Evolutionary conservation across 2,888 invertebrate genomes (phyloP), one percentile per base, ranked within the genome.

Genomic region (Xestia sexstrigata): DNA sequence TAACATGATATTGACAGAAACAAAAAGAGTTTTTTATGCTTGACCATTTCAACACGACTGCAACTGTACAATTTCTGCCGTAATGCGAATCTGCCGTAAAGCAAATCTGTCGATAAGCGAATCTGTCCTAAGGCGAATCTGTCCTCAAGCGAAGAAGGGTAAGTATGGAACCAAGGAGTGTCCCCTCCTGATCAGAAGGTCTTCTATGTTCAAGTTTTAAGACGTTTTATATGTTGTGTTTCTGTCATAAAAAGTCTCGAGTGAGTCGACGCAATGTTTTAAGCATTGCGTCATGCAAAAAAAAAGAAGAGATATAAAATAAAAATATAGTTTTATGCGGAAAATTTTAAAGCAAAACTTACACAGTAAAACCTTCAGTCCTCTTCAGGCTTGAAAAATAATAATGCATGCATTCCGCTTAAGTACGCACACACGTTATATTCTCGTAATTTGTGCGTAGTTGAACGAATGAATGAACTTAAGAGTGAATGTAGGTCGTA

Each of bases 401-500:
- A 81, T 70, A 87, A 83, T 78, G 79, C 81, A 82, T 82, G 80
- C 82, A 88, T 83, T 84, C 69, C 74, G 76, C 79, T 84, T 67
- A 80, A 86, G 81, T 76, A 84, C 74, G 58, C 85, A 76, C 68
- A 82, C 79, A 79, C 76, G 78, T 81, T 80, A 78, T 77, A 75
- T 84, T 65, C 67, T 63, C 65, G 66, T 82, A 81, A 84, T 78
- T 86, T 84, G 81, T 86, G 87, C 87, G 85, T 87, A 79, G 84
- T 83, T 84, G 81, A 84, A 84, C 78, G 88, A 87, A 86, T 84
- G 88, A 89, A 89, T 87, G 87, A 81, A 88, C 74, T 45, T 23
- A 74, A 17, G 78, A 85, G 70, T 83, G 82, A 85, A 87, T 89
- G 85, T 87, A 84, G 86, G 87, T 82, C 89, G 84, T 83, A 80